Evolutionary conservation across 2,113 vertebrate species (phyloP), one percentile per base, ranked within the genome.

Genomic region (Romanogobio albipinnatus): DNA sequence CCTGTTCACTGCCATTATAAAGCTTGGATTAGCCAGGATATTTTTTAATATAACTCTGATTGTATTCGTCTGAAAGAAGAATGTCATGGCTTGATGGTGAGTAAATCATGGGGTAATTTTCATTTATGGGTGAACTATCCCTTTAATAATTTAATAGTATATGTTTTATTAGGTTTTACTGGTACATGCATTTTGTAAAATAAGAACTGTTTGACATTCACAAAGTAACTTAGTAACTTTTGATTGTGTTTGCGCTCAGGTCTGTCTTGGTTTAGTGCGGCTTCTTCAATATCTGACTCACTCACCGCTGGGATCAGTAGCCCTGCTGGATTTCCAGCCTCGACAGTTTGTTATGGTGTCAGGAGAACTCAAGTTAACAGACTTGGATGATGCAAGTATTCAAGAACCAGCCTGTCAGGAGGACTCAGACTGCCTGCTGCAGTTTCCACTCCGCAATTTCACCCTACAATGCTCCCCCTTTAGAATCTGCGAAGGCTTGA

Each of bases 311-410:
- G 97, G 97, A 86, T 96, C 97, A 2, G 94, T 98, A 91, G 95
- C 92, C 47, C 94, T 98, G 85, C 92, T 98, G 93, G 97, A 98
- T 93, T 98, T 98, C 92, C 97, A 97, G 92, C 96, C 97, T 0
- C 94, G 96, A 53, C 97, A 98, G 94, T 98, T 98, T 84, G 94
- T 98, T 85, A 94, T 95, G 74, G 96, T 97, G 85, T 93, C 96
- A 36, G 97, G 96, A 51, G 91, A 93, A 87, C 93, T 98, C 70
- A 98, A 98, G 93, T 95, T 97, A 88, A 97, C 96, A 0, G 97
- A 98, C 91, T 91, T 98, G 90, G 97, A 98, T 39, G 96, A 98
- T 77, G 95, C 95, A 91, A 96, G 93, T 82, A 90, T 92, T 0
- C 91, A 93, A 53, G 96, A 96, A 62, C 92, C 94, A 4, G 8